These are phyloP conservation scores for Ophthalmolycus amberensis DNA, from an alignment of 2,113 vertebrate genomes.

Conservation along the genomic window DNA sequence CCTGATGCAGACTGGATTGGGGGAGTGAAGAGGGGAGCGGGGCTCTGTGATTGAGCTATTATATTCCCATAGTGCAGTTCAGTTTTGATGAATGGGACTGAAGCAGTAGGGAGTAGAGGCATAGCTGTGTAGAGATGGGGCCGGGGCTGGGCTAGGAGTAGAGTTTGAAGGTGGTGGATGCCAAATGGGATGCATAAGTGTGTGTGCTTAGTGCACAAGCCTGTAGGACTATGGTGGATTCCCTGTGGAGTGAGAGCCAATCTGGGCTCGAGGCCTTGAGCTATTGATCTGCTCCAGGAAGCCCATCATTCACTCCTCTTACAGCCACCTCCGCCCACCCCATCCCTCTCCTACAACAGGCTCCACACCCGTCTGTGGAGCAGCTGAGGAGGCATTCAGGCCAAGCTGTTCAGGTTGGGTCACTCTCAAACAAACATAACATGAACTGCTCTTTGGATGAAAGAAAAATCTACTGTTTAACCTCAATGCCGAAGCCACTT, in stretches of 20 bases:
- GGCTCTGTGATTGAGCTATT: conserved; percentile 60
- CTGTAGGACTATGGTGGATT: conserved; percentile 23
- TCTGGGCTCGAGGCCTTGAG: conserved; percentile 60
- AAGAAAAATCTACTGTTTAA: neutral
- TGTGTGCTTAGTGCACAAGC: neutral
- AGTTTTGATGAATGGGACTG: conserved; percentile 62
- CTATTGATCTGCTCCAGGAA: conserved; percentile 60
- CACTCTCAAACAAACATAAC: neutral
- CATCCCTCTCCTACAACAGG: neutral
- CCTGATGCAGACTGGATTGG: conserved; percentile 23
- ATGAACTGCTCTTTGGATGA: neutral
- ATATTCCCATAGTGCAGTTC: conserved; percentile 47
- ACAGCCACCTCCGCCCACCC: neutral
- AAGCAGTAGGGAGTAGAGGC: conserved; percentile 24
- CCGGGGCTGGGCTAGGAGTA: neutral
- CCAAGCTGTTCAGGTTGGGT: neutral
- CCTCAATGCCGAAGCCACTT: neutral
- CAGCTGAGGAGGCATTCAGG: neutral
- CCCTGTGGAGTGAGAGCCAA: conserved; percentile 51
- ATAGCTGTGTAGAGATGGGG: conserved; percentile 7
- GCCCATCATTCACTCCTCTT: conserved; percentile 50
- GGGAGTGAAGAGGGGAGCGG: neutral
- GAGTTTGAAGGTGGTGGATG: conserved; percentile 15
- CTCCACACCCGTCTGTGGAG: neutral
- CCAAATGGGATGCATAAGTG: conserved; percentile 20